Conservation (phyloP, 1,140 invertebrate species). For the Hormaphis cornu region DNA sequence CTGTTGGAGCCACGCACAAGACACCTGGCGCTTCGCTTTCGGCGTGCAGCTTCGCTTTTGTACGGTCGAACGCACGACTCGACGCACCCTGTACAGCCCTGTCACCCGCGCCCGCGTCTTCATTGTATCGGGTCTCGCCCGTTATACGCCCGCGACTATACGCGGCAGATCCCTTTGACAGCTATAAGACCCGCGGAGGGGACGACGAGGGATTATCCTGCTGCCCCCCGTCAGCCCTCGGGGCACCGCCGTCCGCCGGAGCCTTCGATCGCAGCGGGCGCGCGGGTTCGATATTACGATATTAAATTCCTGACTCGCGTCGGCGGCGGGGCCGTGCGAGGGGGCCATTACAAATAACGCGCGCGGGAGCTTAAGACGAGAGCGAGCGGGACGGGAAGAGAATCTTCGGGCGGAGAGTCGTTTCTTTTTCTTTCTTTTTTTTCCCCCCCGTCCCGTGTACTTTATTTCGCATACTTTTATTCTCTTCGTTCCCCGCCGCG, state of each 20-base stretch:
- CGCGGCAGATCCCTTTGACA: constrained; percentile 24
- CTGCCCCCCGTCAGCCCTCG: neutral
- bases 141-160: neutral
- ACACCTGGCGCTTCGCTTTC: too few species aligned
- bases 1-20: too few species aligned
- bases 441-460: neutral
- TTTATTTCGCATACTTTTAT: neutral
- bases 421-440: neutral
- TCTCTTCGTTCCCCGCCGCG: too few species aligned
- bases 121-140: constrained; percentile 9
- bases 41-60: too few species aligned
- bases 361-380: neutral
- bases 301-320: neutral
- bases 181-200: constrained; percentile 9
- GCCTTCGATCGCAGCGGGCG: constrained; percentile 30
- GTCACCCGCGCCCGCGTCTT: constrained; percentile 17
- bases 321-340: neutral
- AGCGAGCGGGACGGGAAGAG: neutral
- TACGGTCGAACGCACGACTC: too few species aligned
- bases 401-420: constrained; percentile 9
- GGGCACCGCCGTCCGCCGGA: neutral
- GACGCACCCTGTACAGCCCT: too few species aligned
- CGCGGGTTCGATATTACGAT: constrained; percentile 24
- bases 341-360: constrained; percentile 28
- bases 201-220: constrained; percentile 7